phyloP scores from a whole-genome alignment of 1,140 invertebrate species.

The Drosophila lacertosa region DNA sequence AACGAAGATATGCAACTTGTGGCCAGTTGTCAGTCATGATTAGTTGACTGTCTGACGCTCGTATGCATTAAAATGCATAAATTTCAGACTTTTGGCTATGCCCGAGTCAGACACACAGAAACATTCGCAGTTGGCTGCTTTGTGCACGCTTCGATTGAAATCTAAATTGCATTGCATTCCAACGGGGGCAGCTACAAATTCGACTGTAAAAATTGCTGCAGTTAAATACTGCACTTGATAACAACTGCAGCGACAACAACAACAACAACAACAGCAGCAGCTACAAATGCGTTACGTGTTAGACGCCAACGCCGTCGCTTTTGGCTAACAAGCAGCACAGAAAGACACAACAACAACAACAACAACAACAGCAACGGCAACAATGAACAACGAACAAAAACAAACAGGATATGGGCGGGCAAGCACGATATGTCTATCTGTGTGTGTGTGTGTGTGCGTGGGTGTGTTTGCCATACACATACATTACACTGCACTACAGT shows the following conservation, averaged over 20 bases:
- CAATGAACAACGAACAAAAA: constrained; percentile 58
- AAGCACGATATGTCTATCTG: constrained; percentile 41
- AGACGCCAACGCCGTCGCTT: constrained; percentile 44
- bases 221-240: constrained; percentile 75
- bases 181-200: constrained; percentile 55
- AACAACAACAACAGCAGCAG: constrained; percentile 9
- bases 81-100: constrained; percentile 52
- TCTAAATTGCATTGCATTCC: constrained; percentile 67
- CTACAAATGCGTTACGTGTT: constrained; percentile 69
- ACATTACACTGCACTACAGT: constrained; percentile 68
- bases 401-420: constrained; percentile 74
- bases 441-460: constrained; percentile 26
- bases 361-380: constrained; percentile 9
- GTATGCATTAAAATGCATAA: constrained; percentile 56
- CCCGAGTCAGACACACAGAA: background rate
- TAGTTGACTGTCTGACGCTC: constrained; percentile 8
- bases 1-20: constrained; percentile 1
- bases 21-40: constrained; percentile 24
- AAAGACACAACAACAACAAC: constrained; percentile 31
- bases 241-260: constrained; percentile 41
- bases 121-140: constrained; percentile 28
- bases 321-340: constrained; percentile 65
- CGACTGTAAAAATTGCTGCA: constrained; percentile 76
- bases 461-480: constrained; percentile 50
- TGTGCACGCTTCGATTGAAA: constrained; percentile 67